Evolutionary conservation across 1,140 invertebrate species (phyloP).

Genomic region (Vanessa atalanta): DNA sequence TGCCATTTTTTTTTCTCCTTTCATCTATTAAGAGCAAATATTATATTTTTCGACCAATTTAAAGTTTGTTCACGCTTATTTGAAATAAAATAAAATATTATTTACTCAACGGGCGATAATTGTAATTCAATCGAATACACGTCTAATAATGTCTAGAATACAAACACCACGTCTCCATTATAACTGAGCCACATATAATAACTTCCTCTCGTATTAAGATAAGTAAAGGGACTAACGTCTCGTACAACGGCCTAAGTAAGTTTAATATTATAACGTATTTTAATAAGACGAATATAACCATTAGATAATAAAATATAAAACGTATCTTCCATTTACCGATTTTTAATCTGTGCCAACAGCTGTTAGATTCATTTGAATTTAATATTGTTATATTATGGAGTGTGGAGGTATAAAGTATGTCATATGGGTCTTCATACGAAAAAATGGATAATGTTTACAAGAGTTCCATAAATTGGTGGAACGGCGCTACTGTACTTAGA

Average conservation of each 20-base stretch:
- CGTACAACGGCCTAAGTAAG: conserved; percentile 1
- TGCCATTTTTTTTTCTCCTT: too few species aligned
- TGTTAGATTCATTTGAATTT: neutral
- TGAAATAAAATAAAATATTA: too few species aligned
- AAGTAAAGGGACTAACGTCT: neutral
- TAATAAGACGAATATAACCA: conserved; percentile 5
- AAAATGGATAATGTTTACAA: too few species aligned
- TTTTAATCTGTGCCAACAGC: conserved; percentile 6
- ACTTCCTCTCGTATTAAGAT: neutral
- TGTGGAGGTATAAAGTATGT: too few species aligned
- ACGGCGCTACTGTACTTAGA: too few species aligned
- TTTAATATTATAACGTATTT: conserved; percentile 1
- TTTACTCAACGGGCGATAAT: too few species aligned
- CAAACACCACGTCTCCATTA: neutral
- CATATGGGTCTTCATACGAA: too few species aligned
- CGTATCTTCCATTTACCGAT: conserved; percentile 10
- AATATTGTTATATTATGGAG: neutral
- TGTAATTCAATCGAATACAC: too few species aligned
- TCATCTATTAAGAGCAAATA: too few species aligned
- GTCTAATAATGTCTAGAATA: neutral
- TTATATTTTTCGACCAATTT: too few species aligned
- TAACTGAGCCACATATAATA: neutral
- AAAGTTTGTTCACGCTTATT: too few species aligned
- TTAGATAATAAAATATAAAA: neutral
- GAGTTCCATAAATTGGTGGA: too few species aligned